Conservation (phyloP, 2,888 invertebrate species). For the Dexiosoma caninum region DNA sequence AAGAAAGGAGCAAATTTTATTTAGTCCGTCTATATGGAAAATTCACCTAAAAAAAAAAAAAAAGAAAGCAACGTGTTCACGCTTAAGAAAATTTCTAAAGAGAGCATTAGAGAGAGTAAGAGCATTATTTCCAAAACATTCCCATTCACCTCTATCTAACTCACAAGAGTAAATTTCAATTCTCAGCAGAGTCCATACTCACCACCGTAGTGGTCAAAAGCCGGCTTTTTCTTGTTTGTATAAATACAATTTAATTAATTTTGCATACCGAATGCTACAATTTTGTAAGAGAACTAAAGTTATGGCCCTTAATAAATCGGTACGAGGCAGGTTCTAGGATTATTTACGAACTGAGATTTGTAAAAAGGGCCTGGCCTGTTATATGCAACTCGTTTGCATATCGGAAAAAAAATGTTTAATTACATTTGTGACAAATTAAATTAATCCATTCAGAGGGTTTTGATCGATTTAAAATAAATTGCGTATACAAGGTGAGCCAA, state of each 20-base stretch:
- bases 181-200: background rate
- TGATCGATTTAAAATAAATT: no score
- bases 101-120: background rate
- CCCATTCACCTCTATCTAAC: constrained; percentile 26
- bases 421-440: no score
- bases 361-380: no score
- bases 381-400: no score
- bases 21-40: background rate
- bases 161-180: background rate
- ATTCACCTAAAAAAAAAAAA: background rate
- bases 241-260: background rate
- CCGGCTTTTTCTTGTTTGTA: constrained; percentile 41
- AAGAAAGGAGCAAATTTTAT: background rate
- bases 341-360: no score
- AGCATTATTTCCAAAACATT: background rate
- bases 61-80: constrained; percentile 14
- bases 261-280: constrained; percentile 57
- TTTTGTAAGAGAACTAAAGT: no score
- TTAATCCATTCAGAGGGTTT: no score
- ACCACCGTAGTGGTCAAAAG: constrained; percentile 33
- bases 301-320: background rate
- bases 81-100: background rate
- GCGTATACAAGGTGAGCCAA: no score
- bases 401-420: no score
- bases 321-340: background rate